Evolutionary conservation across 2,113 vertebrate species (phyloP).

Genomic region (Gallinago undulata): DNA sequence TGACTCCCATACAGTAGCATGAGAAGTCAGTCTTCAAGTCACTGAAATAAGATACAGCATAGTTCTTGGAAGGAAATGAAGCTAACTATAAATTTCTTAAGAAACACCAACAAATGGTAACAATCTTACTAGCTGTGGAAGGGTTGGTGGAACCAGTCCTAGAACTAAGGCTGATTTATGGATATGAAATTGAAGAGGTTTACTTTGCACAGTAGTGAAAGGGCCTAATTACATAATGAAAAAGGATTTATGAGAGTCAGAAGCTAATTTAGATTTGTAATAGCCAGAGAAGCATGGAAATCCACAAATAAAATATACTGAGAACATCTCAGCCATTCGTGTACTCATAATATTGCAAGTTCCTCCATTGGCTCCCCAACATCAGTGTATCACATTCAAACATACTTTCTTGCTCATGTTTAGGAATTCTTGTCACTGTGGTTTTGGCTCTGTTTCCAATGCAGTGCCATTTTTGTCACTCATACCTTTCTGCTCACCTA

Average conservation of each 20-base stretch:
- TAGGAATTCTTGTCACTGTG: not conserved
- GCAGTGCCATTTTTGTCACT: not conserved
- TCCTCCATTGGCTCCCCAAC: not conserved
- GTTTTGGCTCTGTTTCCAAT: not conserved
- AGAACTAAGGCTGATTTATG: constrained; percentile 44
- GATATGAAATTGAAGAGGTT: constrained; percentile 44
- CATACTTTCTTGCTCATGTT: not conserved
- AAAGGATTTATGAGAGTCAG: constrained; percentile 39
- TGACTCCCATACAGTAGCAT: not conserved
- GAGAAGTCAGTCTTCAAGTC: not conserved
- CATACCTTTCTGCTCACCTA: not conserved
- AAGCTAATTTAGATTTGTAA: constrained; percentile 43
- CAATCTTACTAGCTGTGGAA: not conserved
- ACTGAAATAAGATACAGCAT: not conserved
- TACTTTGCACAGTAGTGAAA: constrained; percentile 44
- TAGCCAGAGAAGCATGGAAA: constrained; percentile 43
- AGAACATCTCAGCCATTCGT: not conserved
- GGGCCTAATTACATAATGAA: constrained; percentile 45
- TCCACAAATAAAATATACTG: constrained; percentile 22
- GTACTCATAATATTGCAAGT: not conserved
- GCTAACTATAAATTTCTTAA: constrained; percentile 30
- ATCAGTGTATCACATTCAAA: not conserved
- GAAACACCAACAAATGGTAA: constrained; percentile 14
- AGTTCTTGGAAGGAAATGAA: constrained; percentile 50
- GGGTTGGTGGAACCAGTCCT: constrained; percentile 28